Conservation (phyloP, 2,797 vertebrate genomes). For the Heteromormyrus szaboi region DNA sequence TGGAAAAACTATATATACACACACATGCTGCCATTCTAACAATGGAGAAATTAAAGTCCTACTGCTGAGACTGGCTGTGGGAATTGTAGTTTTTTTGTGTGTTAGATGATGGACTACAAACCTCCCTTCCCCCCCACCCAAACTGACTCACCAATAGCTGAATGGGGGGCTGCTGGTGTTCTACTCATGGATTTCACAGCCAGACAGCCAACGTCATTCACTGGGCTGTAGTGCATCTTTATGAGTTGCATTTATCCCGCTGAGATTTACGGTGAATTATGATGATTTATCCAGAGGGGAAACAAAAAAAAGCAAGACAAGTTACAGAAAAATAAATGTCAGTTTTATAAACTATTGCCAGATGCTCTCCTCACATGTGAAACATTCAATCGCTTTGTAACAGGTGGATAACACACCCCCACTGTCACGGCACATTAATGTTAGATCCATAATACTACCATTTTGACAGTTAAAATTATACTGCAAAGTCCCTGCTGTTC, state of each 20-base stretch:
- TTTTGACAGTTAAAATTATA: neutral
- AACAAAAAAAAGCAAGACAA: neutral
- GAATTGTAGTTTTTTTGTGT: neutral
- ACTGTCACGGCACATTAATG: neutral
- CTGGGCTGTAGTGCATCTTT: neutral
- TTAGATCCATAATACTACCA: neutral
- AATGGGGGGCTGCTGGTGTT: neutral
- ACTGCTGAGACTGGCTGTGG: conserved; percentile 38
- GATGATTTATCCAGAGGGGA: neutral
- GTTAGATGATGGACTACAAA: neutral
- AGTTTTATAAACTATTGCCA: neutral
- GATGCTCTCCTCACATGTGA: neutral
- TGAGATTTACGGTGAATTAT: neutral
- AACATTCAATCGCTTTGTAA: neutral
- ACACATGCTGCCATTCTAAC: conserved; percentile 51
- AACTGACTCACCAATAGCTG: neutral
- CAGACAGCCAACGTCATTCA: neutral
- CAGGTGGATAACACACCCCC: neutral
- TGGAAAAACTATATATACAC: neutral
- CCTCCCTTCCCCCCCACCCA: neutral
- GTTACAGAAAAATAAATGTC: neutral
- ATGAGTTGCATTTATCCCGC: neutral
- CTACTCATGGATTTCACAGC: neutral
- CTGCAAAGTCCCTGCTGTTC: neutral
- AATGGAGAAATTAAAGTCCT: conserved; percentile 60